phyloP scores from a whole-genome alignment of 2,113 vertebrate species.

The Bos taurus region DNA sequence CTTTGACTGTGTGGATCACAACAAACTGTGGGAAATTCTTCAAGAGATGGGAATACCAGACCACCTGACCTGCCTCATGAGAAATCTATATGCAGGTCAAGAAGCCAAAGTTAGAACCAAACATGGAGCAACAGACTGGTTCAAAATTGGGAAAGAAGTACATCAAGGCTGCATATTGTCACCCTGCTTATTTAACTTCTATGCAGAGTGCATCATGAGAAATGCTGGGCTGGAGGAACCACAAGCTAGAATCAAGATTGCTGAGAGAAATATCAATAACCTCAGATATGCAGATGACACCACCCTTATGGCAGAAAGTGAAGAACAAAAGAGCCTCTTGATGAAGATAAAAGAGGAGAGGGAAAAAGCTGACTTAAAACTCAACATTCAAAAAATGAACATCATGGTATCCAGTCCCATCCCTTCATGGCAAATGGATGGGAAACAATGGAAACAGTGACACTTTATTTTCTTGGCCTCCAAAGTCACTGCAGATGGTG shows the following conservation, averaged over 20 bases:
- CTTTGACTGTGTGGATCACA: background rate
- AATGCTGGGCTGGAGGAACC: fast-evolving
- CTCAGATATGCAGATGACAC: background rate
- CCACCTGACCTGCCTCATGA: background rate
- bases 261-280: background rate
- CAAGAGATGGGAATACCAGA: background rate
- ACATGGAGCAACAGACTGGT: background rate
- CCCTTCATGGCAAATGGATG: background rate
- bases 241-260: background rate
- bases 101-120: background rate
- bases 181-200: background rate
- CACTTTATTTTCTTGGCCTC: background rate
- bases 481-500: background rate
- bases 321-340: background rate
- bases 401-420: background rate
- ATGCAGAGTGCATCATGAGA: background rate
- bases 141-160: background rate
- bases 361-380: background rate
- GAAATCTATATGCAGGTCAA: background rate
- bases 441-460: background rate
- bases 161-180: background rate
- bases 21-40: background rate
- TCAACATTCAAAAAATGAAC: background rate
- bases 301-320: background rate
- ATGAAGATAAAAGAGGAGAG: background rate